Conservation (phyloP, 2,888 invertebrate genomes). For the Dendrolimus houi region DNA sequence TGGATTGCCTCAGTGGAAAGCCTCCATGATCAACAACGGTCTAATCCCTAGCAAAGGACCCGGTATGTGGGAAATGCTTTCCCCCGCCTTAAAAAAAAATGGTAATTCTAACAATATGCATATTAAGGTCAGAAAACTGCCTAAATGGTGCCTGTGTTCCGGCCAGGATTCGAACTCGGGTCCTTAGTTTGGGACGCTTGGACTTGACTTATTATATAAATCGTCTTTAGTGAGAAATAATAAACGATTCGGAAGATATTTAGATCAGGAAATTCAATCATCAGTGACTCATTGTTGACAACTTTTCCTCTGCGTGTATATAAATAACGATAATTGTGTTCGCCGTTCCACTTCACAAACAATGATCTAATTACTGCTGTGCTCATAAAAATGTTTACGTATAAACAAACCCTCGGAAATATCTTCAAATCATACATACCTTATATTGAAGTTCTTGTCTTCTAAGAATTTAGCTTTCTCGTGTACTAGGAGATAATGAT, state of each 20-base stretch:
- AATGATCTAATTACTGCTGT: conserved; percentile 21
- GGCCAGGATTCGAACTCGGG: too few relatives aligned
- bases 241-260: neutral
- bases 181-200: too few relatives aligned
- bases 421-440: conserved; percentile 27
- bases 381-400: conserved; percentile 16
- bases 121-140: too few relatives aligned
- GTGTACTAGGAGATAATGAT: conserved; percentile 81
- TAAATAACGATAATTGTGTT: conserved; percentile 17
- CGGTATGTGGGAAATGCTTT: too few relatives aligned
- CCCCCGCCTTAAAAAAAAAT: too few relatives aligned
- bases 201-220: too few relatives aligned
- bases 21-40: too few relatives aligned
- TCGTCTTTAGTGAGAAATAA: too few relatives aligned
- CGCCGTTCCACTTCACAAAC: conserved; percentile 17
- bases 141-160: too few relatives aligned
- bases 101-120: too few relatives aligned
- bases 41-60: too few relatives aligned
- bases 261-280: neutral
- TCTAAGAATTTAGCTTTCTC: conserved; percentile 73
- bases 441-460: conserved; percentile 47
- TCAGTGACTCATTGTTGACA: conserved; percentile 55
- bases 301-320: conserved; percentile 65
- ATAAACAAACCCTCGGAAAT: conserved; percentile 11
- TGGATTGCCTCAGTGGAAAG: too few relatives aligned